Conservation (phyloP, 2,113 vertebrate species). For the Bos indicus region DNA sequence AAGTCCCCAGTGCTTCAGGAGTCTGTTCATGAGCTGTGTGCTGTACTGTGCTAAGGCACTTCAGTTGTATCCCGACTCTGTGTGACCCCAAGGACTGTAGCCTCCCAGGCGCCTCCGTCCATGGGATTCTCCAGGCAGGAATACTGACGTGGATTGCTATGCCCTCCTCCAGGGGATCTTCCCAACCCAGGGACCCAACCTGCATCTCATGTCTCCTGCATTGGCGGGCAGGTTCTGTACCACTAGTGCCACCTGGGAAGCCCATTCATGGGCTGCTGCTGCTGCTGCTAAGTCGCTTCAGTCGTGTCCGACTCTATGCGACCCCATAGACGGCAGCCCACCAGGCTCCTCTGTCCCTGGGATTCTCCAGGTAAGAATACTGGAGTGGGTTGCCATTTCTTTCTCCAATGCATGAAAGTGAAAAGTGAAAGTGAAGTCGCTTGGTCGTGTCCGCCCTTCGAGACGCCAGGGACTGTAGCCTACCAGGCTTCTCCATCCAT, state of each 20-base stretch:
- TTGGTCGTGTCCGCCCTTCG: rapidly evolving
- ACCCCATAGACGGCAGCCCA: background rate
- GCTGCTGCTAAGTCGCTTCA: background rate
- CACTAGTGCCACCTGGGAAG: background rate
- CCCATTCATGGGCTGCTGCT: no score
- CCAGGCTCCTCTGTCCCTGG: no score
- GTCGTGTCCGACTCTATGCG: rapidly evolving
- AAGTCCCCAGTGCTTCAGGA: no score
- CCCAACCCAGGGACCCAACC: background rate
- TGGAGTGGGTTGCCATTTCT: no score
- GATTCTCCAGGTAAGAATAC: no score
- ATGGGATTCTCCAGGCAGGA: background rate
- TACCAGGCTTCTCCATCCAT: background rate
- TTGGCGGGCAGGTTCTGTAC: background rate
- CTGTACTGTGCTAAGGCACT: background rate
- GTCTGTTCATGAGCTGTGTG: background rate
- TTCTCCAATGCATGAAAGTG: background rate
- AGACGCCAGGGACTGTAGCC: rapidly evolving
- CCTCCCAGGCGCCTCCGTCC: background rate
- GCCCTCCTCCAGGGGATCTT: background rate
- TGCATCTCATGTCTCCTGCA: background rate
- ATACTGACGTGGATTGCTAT: background rate
- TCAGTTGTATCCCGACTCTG: background rate
- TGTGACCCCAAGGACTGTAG: background rate
- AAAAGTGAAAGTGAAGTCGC: background rate